A percentile compares a stretch with the other conserved stretches of the same genome.
Evolutionary conservation across 2,888 invertebrate genomes (phyloP).

Genomic region (Cheilosia grossa): DNA sequence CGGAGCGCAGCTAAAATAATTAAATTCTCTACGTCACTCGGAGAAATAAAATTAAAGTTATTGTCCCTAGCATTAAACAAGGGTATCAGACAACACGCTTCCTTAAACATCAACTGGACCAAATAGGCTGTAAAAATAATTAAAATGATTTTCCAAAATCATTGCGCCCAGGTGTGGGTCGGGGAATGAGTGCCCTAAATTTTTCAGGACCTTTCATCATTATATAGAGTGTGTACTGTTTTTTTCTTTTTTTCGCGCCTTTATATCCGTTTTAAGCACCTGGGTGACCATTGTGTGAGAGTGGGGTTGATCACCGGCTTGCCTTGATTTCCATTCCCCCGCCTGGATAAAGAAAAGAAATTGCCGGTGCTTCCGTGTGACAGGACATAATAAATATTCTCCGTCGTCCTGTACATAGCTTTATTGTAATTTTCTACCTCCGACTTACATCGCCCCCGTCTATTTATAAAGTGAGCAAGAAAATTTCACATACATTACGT

Average conservation of each 20-base stretch:
- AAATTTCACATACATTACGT: slow-evolving; percentile 66
- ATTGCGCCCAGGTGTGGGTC: slow-evolving; percentile 14
- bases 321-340: not conserved
- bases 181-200: not conserved
- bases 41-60: slow-evolving; percentile 60
- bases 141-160: slow-evolving; percentile 64
- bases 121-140: slow-evolving; percentile 65
- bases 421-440: slow-evolving; percentile 57
- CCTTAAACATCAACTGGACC: slow-evolving; percentile 60
- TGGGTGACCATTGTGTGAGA: slow-evolving; percentile 3
- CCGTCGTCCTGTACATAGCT: slow-evolving; percentile 53
- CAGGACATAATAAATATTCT: slow-evolving; percentile 73
- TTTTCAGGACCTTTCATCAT: slow-evolving; percentile 42
- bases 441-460: slow-evolving; percentile 2
- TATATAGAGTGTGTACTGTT: slow-evolving; percentile 47
- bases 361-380: slow-evolving; percentile 70
- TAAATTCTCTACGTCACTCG: slow-evolving; percentile 44
- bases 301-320: not conserved
- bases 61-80: slow-evolving; percentile 41
- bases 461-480: slow-evolving; percentile 65
- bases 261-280: slow-evolving; percentile 64
- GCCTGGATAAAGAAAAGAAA: slow-evolving; percentile 58
- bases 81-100: slow-evolving; percentile 49
- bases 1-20: slow-evolving; percentile 67
- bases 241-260: slow-evolving; percentile 25